Conservation (phyloP, 1,140 invertebrate species). For the Lordiphosa clarofinis region DNA sequence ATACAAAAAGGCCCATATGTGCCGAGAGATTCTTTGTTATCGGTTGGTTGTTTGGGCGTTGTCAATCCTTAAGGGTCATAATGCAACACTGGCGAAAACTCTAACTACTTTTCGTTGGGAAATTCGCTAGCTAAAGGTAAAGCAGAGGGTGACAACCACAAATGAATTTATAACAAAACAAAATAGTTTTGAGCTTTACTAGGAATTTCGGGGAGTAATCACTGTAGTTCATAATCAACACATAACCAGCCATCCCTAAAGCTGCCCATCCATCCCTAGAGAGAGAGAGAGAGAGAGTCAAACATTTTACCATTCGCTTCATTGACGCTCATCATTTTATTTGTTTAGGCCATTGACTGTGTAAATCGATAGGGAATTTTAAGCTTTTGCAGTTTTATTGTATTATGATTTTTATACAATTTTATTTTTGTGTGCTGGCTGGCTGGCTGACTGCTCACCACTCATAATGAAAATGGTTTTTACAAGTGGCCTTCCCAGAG, state of each 20-base stretch:
- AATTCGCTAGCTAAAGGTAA: too few species aligned
- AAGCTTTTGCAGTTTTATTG: slow-evolving; percentile 46
- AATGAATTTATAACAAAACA: too few species aligned
- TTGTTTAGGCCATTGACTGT: slow-evolving; percentile 67
- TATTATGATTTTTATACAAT: slow-evolving; percentile 36
- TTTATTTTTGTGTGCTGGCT: slow-evolving; percentile 10
- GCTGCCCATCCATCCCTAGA: not conserved
- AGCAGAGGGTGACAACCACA: too few species aligned
- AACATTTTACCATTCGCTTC: slow-evolving; percentile 59
- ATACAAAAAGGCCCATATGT: too few species aligned
- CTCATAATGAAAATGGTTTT: slow-evolving; percentile 74
- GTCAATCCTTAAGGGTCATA: too few species aligned
- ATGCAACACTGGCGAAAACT: too few species aligned
- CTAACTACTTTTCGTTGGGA: too few species aligned
- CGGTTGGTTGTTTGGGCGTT: too few species aligned
- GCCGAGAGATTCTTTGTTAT: too few species aligned
- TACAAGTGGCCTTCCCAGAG: slow-evolving; percentile 48
- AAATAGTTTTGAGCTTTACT: too few species aligned
- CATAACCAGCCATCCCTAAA: slow-evolving; percentile 1
- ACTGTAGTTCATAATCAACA: slow-evolving; percentile 35
- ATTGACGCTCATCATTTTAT: slow-evolving; percentile 72
- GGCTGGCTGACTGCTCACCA: slow-evolving; percentile 36
- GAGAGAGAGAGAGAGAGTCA: slow-evolving; percentile 28
- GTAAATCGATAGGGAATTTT: slow-evolving; percentile 61
- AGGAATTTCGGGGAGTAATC: not conserved